phyloP scores from a whole-genome alignment of 2,888 invertebrate genomes.

The Trypoxylon attenuatum region DNA sequence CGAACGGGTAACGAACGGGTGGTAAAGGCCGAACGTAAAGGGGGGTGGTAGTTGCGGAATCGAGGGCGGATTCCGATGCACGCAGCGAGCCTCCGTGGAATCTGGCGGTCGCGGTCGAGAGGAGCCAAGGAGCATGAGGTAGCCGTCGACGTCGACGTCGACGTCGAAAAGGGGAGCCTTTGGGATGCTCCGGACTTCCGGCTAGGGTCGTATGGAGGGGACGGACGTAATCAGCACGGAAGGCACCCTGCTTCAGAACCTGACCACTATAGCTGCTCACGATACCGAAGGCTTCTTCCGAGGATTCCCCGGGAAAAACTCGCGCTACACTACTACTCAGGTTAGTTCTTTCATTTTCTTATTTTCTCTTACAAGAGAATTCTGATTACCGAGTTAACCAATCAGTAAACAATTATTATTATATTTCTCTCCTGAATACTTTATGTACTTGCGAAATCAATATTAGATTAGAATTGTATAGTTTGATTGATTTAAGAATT shows the following conservation, averaged over 20 bases:
- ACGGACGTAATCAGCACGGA: constrained; percentile 68
- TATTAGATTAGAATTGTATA: too few species aligned
- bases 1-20: background rate
- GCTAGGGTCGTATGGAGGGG: constrained; percentile 74
- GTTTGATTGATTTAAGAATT: too few species aligned
- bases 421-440: too few species aligned
- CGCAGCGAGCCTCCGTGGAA: constrained; percentile 23
- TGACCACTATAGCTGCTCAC: constrained; percentile 63
- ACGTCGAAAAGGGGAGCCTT: constrained; percentile 62
- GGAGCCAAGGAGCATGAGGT: constrained; percentile 59
- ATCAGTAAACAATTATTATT: too few species aligned
- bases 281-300: constrained; percentile 64
- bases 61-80: constrained; percentile 43
- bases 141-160: constrained; percentile 61
- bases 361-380: too few species aligned
- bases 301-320: constrained; percentile 71
- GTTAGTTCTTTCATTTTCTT: too few species aligned
- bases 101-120: constrained; percentile 46
- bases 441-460: too few species aligned
- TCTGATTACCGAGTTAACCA: too few species aligned
- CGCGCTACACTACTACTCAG: constrained; percentile 73
- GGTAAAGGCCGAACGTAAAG: constrained; percentile 12
- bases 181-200: constrained; percentile 71
- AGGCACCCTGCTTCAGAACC: constrained; percentile 71
- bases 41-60: constrained; percentile 13